Evolutionary conservation across 2,797 vertebrate genomes (phyloP).

Genomic region (Malacoraja senta): DNA sequence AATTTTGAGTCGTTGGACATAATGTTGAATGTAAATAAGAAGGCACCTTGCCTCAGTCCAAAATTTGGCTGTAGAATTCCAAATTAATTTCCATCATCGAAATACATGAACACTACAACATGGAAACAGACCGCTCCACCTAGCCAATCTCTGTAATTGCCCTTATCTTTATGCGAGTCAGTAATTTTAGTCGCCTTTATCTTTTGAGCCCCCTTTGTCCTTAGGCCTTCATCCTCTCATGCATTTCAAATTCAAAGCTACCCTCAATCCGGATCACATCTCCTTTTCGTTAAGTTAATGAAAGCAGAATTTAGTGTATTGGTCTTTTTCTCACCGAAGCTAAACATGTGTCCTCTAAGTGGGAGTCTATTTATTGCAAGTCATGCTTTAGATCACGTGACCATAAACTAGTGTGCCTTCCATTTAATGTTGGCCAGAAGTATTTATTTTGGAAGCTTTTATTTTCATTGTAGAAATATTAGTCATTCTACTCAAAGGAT

Average conservation of each 20-base stretch:
- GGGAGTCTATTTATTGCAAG: not conserved
- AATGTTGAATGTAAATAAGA: not conserved
- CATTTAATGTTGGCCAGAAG: not conserved
- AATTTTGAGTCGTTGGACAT: not conserved
- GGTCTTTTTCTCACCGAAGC: not conserved
- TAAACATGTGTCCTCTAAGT: not conserved
- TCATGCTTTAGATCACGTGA: not conserved
- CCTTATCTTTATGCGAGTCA: not conserved
- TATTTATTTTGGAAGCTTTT: not conserved
- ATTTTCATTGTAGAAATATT: not conserved
- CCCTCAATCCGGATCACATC: not conserved
- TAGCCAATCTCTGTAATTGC: not conserved
- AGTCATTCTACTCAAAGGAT: not conserved
- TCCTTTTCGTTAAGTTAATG: not conserved
- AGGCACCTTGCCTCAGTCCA: not conserved
- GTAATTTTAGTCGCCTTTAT: not conserved
- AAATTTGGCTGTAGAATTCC: not conserved
- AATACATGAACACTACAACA: not conserved
- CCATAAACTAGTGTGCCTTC: not conserved
- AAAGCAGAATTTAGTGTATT: not conserved
- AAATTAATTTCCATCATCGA: not conserved
- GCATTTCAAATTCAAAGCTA: not conserved
- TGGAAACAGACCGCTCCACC: not conserved
- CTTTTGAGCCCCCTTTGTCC: no score
- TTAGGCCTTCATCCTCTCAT: not conserved